Percentiles rank a stretch among this genome's conserved stretches.
phyloP scores from a whole-genome alignment of 2,113 vertebrate species.

The Gallinago media region DNA sequence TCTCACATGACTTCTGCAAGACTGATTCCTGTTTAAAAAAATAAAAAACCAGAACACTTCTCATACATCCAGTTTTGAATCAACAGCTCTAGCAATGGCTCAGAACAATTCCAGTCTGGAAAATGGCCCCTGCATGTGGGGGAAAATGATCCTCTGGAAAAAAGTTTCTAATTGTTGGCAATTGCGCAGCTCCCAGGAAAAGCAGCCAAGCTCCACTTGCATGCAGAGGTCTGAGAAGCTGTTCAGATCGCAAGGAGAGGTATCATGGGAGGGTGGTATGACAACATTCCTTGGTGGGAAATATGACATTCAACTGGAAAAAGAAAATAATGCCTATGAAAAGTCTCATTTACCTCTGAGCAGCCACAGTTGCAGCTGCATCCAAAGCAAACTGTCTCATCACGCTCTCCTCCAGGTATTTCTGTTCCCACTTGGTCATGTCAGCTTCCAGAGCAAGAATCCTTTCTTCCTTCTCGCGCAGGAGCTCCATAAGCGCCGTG shows the following conservation, averaged over 20 bases:
- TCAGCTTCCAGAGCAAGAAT: conserved; percentile 97
- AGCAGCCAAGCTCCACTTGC: conserved; percentile 9
- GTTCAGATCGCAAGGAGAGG: not conserved
- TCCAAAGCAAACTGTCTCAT: conserved; percentile 98
- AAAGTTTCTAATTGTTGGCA: not conserved
- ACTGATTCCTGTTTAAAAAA: conserved; percentile 1
- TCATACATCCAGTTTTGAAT: not conserved
- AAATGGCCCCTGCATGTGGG: not conserved
- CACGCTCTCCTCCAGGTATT: conserved; percentile 97
- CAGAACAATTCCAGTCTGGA: not conserved
- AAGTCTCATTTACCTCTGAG: conserved; percentile 84
- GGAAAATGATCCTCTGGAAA: conserved; percentile 7
- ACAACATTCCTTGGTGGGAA: conserved; percentile 25
- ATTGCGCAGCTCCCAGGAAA: conserved; percentile 10
- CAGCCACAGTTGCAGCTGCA: conserved; percentile 93
- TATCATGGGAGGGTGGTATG: not conserved
- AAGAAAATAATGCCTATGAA: conserved; percentile 21
- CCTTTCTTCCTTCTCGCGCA: conserved; percentile 95
- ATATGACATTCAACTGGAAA: conserved; percentile 13
- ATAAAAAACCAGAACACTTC: not conserved
- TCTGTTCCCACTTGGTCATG: conserved; percentile 99
- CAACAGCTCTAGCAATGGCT: conserved; percentile 28
- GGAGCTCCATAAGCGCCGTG: conserved; percentile 91
- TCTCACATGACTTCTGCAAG: conserved; percentile 36
- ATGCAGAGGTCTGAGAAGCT: not conserved